Evolutionary conservation across 2,888 invertebrate genomes (phyloP).

Genomic region (Drosophila ezoana): DNA sequence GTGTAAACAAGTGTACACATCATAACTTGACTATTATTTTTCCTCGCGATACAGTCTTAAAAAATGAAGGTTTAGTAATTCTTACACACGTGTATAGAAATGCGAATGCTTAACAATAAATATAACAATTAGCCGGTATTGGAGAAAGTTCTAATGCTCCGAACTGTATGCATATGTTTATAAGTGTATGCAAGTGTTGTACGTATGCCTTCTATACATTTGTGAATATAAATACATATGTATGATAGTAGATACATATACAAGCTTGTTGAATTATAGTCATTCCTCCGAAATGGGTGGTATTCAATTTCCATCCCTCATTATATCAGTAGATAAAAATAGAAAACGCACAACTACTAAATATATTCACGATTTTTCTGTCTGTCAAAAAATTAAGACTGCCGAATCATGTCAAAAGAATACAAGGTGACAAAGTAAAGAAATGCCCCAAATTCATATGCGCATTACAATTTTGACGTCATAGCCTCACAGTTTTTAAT

Average conservation of each 20-base stretch:
- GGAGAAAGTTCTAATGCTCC: constrained; percentile 18
- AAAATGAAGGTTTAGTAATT: constrained; percentile 1
- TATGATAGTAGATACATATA: too few species aligned
- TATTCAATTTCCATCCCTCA: not conserved
- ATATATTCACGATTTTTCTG: constrained; percentile 1
- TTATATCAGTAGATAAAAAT: not conserved
- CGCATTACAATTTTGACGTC: constrained; percentile 28
- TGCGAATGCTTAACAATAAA: not conserved
- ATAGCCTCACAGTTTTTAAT: constrained; percentile 17
- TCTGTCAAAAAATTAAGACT: constrained; percentile 18
- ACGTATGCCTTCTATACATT: not conserved
- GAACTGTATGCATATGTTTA: constrained; percentile 1
- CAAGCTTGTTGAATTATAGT: not conserved
- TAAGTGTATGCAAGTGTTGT: not conserved
- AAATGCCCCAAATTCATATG: constrained; percentile 3
- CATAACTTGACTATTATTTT: constrained; percentile 4
- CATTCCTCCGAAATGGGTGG: not conserved
- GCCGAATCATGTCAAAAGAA: constrained; percentile 15
- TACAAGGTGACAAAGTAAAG: constrained; percentile 9
- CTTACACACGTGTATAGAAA: constrained; percentile 4
- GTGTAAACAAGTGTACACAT: constrained; percentile 1
- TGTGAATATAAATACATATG: not conserved
- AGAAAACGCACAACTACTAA: constrained; percentile 11
- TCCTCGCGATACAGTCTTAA: not conserved
- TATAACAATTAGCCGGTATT: constrained; percentile 20